Evolutionary conservation across 2,888 invertebrate species (phyloP).

Genomic region (Lottia gigantea): DNA sequence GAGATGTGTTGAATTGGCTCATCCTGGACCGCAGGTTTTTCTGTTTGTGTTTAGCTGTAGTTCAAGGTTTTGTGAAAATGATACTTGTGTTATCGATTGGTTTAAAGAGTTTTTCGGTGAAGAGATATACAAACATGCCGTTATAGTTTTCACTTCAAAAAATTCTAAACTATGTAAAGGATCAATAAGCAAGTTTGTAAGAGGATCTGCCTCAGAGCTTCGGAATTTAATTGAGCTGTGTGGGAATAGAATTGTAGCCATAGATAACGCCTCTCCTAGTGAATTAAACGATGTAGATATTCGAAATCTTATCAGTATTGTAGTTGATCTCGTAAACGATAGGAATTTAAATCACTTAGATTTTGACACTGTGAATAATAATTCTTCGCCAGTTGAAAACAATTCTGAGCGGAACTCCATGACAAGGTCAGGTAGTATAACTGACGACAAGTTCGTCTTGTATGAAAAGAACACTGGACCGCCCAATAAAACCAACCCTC

Average conservation of each 20-base stretch:
- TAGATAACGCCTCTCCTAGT: not conserved
- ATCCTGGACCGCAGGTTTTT: conserved; percentile 1
- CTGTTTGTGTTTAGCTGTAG: not conserved
- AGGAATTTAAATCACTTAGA: not conserved
- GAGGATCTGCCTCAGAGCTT: not conserved
- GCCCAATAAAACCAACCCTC: too few species aligned
- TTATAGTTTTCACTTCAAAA: not conserved
- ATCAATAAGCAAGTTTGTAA: not conserved
- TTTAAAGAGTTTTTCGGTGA: not conserved
- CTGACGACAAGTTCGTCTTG: too few species aligned
- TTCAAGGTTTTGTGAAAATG: not conserved
- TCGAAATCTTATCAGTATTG: conserved; percentile 8
- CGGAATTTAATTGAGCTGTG: not conserved
- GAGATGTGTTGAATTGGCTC: not conserved
- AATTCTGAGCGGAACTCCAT: not conserved
- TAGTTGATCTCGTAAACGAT: not conserved
- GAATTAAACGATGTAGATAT: not conserved
- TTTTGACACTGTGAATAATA: not conserved
- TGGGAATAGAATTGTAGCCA: not conserved
- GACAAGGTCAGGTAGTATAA: not conserved
- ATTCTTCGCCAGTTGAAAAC: not conserved
- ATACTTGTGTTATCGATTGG: not conserved
- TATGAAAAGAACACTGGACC: too few species aligned
- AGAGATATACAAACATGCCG: not conserved
- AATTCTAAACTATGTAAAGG: not conserved